phyloP scores from a whole-genome alignment of 1,140 invertebrate genomes.

The Dinoponera quadriceps region DNA sequence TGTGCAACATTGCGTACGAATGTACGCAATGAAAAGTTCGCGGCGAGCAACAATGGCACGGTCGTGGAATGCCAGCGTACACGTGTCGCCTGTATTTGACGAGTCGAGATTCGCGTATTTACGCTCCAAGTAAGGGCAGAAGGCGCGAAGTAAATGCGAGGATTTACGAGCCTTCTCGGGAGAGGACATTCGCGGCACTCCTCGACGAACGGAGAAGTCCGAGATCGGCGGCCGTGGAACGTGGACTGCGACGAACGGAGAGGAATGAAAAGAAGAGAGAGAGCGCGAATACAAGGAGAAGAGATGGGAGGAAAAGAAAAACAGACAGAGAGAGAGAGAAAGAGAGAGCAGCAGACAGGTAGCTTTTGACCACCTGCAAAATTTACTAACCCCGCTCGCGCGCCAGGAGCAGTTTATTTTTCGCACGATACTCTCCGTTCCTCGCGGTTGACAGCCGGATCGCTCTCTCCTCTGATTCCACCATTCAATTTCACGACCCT shows the following conservation, averaged over 20 bases:
- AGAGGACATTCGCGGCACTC: slow-evolving; percentile 55
- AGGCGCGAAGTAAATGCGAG: slow-evolving; percentile 68
- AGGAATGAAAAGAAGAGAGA: slow-evolving; percentile 7
- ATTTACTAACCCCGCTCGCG: slow-evolving; percentile 71
- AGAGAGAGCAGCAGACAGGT: slow-evolving; percentile 30
- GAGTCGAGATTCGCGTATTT: slow-evolving; percentile 68
- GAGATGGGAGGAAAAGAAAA: background rate
- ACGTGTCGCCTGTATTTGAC: slow-evolving; percentile 23
- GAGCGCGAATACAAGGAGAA: background rate
- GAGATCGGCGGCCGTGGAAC: slow-evolving; percentile 20
- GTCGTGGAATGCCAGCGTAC: slow-evolving; percentile 15
- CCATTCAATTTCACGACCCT: slow-evolving; percentile 81
- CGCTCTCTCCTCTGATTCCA: slow-evolving; percentile 72
- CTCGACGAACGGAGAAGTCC: slow-evolving; percentile 50
- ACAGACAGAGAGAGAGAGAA: slow-evolving; percentile 14
- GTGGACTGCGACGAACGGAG: slow-evolving; percentile 18
- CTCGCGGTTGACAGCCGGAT: slow-evolving; percentile 50
- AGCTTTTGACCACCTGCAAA: slow-evolving; percentile 71
- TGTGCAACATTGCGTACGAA: background rate
- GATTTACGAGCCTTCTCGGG: slow-evolving; percentile 73
- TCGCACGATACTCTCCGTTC: slow-evolving; percentile 56
- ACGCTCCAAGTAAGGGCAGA: slow-evolving; percentile 49
- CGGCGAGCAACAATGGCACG: slow-evolving; percentile 30
- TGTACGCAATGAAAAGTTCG: slow-evolving; percentile 23
- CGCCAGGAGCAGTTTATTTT: slow-evolving; percentile 71